Conservation (phyloP, 2,113 vertebrate genomes). For the Dolichotis patagonum region DNA sequence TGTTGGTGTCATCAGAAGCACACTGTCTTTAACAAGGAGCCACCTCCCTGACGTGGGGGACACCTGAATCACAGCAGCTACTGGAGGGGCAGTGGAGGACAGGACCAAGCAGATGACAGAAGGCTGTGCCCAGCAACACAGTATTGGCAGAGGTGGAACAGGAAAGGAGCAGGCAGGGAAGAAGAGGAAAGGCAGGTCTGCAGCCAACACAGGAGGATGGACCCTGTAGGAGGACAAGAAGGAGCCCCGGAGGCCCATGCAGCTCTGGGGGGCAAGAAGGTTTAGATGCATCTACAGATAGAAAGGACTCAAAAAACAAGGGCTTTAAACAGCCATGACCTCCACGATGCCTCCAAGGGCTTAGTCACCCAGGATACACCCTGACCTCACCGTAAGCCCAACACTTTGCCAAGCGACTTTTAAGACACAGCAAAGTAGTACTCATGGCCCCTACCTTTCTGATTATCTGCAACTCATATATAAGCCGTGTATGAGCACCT, state of each 20-base stretch:
- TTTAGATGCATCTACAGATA: not conserved
- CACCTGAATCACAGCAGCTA: not conserved
- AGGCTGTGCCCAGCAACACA: not conserved
- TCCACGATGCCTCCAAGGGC: not conserved
- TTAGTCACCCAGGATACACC: not conserved
- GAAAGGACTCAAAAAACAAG: not conserved
- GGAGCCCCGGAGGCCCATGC: not conserved
- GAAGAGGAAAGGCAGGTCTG: not conserved
- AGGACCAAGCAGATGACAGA: not conserved
- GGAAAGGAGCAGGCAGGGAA: not conserved
- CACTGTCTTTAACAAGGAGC: constrained; percentile 26
- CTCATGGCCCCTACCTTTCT: not conserved
- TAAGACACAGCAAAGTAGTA: not conserved
- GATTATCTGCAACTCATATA: not conserved
- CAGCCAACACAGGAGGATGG: not conserved
- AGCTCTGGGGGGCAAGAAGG: not conserved
- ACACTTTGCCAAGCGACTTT: not conserved
- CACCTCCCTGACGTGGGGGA: not conserved
- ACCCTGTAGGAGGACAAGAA: not conserved
- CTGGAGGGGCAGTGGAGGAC: not conserved
- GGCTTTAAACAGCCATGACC: not conserved
- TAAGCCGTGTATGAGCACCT: not conserved
- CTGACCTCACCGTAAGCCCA: not conserved
- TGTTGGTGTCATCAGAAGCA: constrained; percentile 13
- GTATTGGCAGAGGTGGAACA: accelerated